phyloP scores from a whole-genome alignment of 2,888 invertebrate genomes.

The Mayetiola destructor region DNA sequence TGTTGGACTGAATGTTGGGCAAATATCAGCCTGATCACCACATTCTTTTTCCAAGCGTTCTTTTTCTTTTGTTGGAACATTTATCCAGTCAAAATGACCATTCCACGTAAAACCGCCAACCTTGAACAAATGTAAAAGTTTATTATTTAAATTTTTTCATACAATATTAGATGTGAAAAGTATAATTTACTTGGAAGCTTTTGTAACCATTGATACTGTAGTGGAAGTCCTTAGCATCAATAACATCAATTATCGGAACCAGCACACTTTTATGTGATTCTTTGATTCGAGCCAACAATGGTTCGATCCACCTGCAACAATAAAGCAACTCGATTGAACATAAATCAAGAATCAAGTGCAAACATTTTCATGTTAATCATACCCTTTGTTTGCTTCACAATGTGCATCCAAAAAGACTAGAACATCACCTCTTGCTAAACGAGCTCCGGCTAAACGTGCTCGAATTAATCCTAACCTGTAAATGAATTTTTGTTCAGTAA shows the following conservation, averaged over 20 bases:
- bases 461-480: conserved; percentile 70
- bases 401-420: conserved; percentile 83
- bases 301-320: conserved; percentile 89
- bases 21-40: conserved; percentile 26
- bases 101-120: conserved; percentile 76
- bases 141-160: neutral
- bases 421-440: conserved; percentile 62
- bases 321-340: too few relatives aligned
- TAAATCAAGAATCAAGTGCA: too few relatives aligned
- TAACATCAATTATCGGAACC: conserved; percentile 91
- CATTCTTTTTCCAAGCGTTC: conserved; percentile 29
- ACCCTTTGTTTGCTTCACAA: conserved; percentile 66
- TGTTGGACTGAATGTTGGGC: conserved; percentile 59
- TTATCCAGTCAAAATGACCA: conserved; percentile 88
- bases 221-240: conserved; percentile 46
- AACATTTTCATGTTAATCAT: too few relatives aligned
- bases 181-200: conserved; percentile 29
- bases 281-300: conserved; percentile 71
- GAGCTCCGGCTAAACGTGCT: conserved; percentile 78
- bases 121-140: conserved; percentile 27
- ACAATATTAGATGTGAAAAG: neutral
- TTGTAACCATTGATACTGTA: conserved; percentile 35
- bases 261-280: conserved; percentile 65
- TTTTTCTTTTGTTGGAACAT: conserved; percentile 31
- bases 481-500: too few relatives aligned